Base-by-base conservation (phyloP, 2,113 vertebrate genomes). In the Amphiprion percula region DNA sequence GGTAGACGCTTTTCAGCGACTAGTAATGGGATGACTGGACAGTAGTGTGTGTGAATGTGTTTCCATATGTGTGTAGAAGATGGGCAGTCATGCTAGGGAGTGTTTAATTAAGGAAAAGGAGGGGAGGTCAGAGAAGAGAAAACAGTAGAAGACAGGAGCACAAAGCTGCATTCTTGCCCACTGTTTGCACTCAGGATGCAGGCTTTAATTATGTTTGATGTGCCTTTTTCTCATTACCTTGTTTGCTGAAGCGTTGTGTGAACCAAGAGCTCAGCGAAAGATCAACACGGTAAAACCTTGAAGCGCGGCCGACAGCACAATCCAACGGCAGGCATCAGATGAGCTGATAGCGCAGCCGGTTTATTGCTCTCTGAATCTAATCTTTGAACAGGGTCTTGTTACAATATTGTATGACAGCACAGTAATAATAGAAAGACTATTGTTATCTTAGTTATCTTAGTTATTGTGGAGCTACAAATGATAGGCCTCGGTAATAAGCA, bases 181-280 rank as follows among this genome's bases (percentile, higher is more conserved):
- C 69, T 91, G 89, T 92, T 93, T 93, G 88, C 90, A 65, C 79
- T 88, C 77, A 77, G 73, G 65, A 83, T 46, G 39, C 76, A 54
- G 78, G 30, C 68, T 87, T 89, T 93, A 90, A 91, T 93, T 87
- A 83, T 89, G 78, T 93, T 94, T 90, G 90, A 91, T 92, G 85
- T 90, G 80, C 85, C 80, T 81, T 91, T 93, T 92, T 93, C 90
- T 91, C 90, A 93, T 94, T 93, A 92, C 83, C 70, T 82, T 91
- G 90, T 92, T 90, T 90, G 85, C 90, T 90, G 41, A 80, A 91
- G 91, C 85, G 73, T 80, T 69, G 73, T 80, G 80, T 37, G 59
- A 82, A 87, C 88, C 83, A 84, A 84, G 93, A 80, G 75, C 83
- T 82, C 55, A 68, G 86, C 74, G 2, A 85, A 92, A 86, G 89